Conservation (phyloP, 1,140 invertebrate species). For the Drosophila kikkawai region DNA sequence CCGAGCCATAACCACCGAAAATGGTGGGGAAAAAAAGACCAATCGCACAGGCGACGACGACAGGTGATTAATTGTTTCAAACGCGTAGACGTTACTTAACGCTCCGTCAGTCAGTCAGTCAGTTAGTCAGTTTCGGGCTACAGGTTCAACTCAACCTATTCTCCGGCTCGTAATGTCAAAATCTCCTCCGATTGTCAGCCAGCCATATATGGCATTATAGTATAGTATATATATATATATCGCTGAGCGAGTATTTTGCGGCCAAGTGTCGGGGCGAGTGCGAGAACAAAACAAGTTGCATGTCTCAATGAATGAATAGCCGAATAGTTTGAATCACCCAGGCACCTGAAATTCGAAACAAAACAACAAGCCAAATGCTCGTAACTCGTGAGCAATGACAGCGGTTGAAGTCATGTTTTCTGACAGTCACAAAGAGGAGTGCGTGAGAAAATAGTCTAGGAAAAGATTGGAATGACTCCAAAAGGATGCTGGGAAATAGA, state of each 20-base stretch:
- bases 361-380: constrained; percentile 66
- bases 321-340: constrained; percentile 77
- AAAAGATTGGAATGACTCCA: background rate
- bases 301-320: constrained; percentile 74
- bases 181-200: constrained; percentile 48
- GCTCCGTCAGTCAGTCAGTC: constrained; percentile 40
- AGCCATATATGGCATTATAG: constrained; percentile 58
- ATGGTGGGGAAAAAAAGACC: constrained; percentile 44
- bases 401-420: constrained; percentile 75
- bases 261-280: constrained; percentile 67
- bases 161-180: constrained; percentile 70
- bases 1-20: constrained; percentile 28
- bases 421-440: constrained; percentile 9
- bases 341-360: constrained; percentile 80
- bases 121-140: constrained; percentile 29
- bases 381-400: constrained; percentile 77
- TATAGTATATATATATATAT: constrained; percentile 23
- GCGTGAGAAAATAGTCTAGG: background rate
- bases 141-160: constrained; percentile 51
- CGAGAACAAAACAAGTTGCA: constrained; percentile 79
- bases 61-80: constrained; percentile 82
- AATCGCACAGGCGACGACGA: constrained; percentile 71
- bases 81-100: constrained; percentile 82
- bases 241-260: constrained; percentile 32
- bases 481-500: background rate